These are phyloP conservation scores for Chaetura pelagica DNA, from an alignment of 2,113 vertebrate species.

Conservation along the genomic window DNA sequence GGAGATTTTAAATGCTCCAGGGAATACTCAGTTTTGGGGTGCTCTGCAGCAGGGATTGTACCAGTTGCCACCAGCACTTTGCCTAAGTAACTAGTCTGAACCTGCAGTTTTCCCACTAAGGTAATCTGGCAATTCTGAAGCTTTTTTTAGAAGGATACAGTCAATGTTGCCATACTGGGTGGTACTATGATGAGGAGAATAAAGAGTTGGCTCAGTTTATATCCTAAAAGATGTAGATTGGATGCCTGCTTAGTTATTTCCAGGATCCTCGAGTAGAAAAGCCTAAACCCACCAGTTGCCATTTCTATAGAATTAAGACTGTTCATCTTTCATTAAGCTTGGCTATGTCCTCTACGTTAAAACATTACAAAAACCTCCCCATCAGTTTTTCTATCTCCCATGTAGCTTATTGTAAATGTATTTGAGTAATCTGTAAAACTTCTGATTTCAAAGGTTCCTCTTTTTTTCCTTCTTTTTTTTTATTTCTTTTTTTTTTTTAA, in stretches of 20 bases:
- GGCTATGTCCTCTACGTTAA: not conserved
- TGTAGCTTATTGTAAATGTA: not conserved
- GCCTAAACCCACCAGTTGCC: not conserved
- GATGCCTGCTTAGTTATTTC: not conserved
- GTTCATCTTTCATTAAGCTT: not conserved
- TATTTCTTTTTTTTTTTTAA: not conserved
- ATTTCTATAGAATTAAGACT: not conserved
- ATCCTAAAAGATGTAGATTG: not conserved
- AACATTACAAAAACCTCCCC: not conserved
- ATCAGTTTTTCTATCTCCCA: not conserved
- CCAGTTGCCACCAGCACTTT: not conserved
- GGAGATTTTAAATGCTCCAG: not conserved
- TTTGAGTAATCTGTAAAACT: not conserved
- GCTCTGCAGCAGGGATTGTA: not conserved
- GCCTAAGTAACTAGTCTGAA: not conserved
- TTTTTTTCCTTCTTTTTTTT: not conserved
- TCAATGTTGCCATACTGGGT: not conserved
- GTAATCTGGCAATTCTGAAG: not conserved
- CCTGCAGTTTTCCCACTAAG: not conserved
- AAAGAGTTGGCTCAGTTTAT: not conserved
- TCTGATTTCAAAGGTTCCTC: not conserved
- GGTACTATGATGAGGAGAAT: not conserved
- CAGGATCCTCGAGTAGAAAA: not conserved
- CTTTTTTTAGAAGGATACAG: not conserved
- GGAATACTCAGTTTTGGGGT: not conserved